These are phyloP conservation scores for Petromus typicus DNA, from an alignment of 2,113 vertebrate genomes.

Conservation along the genomic window DNA sequence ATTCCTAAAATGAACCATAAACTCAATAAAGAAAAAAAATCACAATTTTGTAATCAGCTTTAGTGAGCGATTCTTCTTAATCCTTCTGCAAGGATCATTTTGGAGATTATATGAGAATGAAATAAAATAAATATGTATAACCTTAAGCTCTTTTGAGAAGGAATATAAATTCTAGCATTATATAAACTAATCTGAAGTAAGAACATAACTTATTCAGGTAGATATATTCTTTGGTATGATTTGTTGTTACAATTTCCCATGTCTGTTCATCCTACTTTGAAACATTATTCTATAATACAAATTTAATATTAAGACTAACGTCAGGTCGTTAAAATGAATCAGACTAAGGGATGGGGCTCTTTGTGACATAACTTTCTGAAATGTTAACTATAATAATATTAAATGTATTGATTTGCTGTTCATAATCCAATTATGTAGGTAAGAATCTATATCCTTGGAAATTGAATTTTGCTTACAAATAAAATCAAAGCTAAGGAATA, in stretches of 20 bases:
- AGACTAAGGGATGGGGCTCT: conserved; percentile 80
- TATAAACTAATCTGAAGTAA: background rate
- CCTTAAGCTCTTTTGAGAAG: background rate
- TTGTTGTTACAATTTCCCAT: conserved; percentile 79
- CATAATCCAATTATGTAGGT: conserved; percentile 84
- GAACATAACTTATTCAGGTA: conserved; percentile 2
- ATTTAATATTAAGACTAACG: conserved; percentile 79
- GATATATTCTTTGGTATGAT: conserved; percentile 78
- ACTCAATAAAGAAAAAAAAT: background rate
- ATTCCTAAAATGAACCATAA: too few species aligned
- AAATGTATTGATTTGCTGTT: conserved; percentile 87
- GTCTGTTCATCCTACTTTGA: conserved; percentile 80
- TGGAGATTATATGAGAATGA: background rate
- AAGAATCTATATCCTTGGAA: conserved; percentile 86
- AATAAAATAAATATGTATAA: background rate
- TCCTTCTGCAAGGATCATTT: background rate
- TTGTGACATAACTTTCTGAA: conserved; percentile 86
- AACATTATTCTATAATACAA: conserved; percentile 84
- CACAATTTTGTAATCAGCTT: background rate
- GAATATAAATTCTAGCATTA: background rate
- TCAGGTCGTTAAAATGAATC: conserved; percentile 83
- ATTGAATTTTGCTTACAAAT: conserved; percentile 87
- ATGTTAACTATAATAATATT: conserved; percentile 86
- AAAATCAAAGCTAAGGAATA: conserved; percentile 87
- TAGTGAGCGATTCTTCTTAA: background rate